Evolutionary conservation across 2,797 vertebrate genomes (phyloP), one percentile per base, ranked within the genome.

Genomic region (Acanthopagrus latus): DNA sequence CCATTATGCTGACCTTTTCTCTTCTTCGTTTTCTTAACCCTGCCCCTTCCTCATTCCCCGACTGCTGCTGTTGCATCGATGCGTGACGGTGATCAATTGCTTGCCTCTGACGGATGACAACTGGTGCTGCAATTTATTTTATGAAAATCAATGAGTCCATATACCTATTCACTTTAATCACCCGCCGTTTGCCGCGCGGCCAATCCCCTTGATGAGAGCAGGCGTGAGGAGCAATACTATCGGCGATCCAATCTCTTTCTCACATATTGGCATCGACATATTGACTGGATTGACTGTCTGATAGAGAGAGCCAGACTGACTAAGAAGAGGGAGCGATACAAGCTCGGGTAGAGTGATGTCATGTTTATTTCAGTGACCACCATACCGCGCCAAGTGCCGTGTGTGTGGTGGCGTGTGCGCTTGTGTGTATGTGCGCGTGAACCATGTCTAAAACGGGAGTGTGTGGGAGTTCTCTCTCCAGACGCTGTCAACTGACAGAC

Each of bases 111-210:
- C 29, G 27, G 78, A 80, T 84, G 64, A 86, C 10, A 18, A 83
- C 81, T 20, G 58, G 74, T 11, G 69, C 64, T 14, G 68, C 77
- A 29, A 16, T 64, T 82, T 82, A 73, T 84, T 79, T 87, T 66
- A 85, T 90, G 78, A 80, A 91, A 92, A 90, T 91, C 92, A 81
- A 88, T 89, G 59, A 81, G 84, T 87, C 86, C 64, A 78, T 87
- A 78, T 54, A 74, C 47, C 46, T 18, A 16, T 75, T 85, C 79
- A 59, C 69, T 90, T 84, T 89, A 88, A 90, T 83, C 83, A 87
- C 86, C 63, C 75, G 74, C 64, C 60, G 70, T 80, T 83, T 81
- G 65, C 48, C 86, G 75, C 47, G 51, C 5, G 44, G 86, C 70
- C 50, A 74, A 68, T 75, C 58, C 48, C 4, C 29, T 8, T 70